Evolutionary conservation across 2,797 vertebrate genomes (phyloP).

Genomic region (Distichodus sexfasciatus): DNA sequence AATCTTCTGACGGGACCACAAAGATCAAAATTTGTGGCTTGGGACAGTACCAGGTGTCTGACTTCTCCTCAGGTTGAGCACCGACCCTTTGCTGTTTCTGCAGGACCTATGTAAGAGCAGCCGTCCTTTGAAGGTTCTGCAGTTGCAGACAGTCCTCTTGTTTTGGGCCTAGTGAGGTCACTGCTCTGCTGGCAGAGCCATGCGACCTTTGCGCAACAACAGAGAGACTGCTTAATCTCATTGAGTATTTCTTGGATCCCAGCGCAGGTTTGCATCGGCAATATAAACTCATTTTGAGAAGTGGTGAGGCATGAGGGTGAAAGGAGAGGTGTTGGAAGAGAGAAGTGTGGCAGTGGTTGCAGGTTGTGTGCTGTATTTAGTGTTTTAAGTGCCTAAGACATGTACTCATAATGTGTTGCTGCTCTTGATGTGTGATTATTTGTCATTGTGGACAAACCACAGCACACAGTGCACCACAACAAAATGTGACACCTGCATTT

Average conservation of each 20-base stretch:
- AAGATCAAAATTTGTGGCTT: background rate
- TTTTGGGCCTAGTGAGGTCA: conserved; percentile 36
- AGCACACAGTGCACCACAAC: no score
- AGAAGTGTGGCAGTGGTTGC: conserved; percentile 3
- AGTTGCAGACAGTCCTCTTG: conserved; percentile 17
- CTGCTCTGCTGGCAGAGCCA: background rate
- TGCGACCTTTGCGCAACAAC: conserved; percentile 29
- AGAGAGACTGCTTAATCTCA: conserved; percentile 24
- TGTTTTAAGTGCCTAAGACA: no score
- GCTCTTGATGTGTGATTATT: no score
- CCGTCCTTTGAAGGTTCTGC: conserved; percentile 15
- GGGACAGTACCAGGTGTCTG: conserved; percentile 6
- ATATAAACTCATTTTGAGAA: conserved; percentile 33
- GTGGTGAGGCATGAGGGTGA: conserved; percentile 10
- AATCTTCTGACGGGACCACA: background rate
- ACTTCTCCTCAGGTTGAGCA: background rate
- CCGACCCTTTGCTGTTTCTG: background rate
- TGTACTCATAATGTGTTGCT: no score
- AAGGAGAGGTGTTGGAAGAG: background rate
- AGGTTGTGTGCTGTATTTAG: no score
- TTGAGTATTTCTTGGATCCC: conserved; percentile 37
- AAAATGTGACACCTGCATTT: no score
- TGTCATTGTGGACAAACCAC: no score
- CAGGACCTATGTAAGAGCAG: conserved; percentile 26
- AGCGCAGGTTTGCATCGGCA: conserved; percentile 11